A percentile compares a stretch with the other conserved stretches of the same genome.
These are phyloP conservation scores for Scolanthus callimorphus DNA, from an alignment of 92 coral and sea anemone species.

Conservation along the genomic window DNA sequence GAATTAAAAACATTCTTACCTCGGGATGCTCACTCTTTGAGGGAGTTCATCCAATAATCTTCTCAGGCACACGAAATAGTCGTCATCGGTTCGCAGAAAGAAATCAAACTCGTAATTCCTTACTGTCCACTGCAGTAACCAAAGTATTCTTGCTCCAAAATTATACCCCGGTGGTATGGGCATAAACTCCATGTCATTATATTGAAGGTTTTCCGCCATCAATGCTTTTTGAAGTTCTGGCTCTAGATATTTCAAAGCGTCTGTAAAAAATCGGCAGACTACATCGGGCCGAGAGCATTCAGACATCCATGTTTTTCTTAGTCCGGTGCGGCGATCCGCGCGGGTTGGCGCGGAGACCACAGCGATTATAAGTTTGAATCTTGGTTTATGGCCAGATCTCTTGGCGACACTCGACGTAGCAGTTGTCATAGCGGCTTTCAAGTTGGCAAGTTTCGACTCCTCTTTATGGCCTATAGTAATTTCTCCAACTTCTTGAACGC, in stretches of 20 bases:
- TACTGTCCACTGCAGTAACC: slow-evolving; percentile 82
- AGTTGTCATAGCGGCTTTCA: slow-evolving; percentile 1
- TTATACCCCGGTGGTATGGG: slow-evolving; percentile 70
- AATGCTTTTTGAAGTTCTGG: slow-evolving; percentile 46
- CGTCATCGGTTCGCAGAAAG: slow-evolving; percentile 89
- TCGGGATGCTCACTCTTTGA: slow-evolving; percentile 21
- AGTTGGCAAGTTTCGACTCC: too few species aligned
- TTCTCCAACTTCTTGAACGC: too few species aligned
- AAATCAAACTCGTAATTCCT: slow-evolving; percentile 74
- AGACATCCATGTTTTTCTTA: slow-evolving; percentile 85
- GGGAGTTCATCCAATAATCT: slow-evolving; percentile 79
- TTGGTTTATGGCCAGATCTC: slow-evolving; percentile 1
- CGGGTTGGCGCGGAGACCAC: slow-evolving; percentile 86
- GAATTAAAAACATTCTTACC: slow-evolving; percentile 14
- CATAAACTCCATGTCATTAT: slow-evolving; percentile 78
- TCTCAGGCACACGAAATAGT: slow-evolving; percentile 83
- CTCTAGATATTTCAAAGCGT: slow-evolving; percentile 54
- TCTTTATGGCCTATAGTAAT: too few species aligned
- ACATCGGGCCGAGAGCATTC: slow-evolving; percentile 58
- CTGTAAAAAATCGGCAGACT: slow-evolving; percentile 89
- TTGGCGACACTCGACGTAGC: too few species aligned
- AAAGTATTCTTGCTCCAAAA: slow-evolving; percentile 78
- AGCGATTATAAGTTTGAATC: slow-evolving; percentile 61
- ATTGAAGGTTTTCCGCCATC: slow-evolving; percentile 41
- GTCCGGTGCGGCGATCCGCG: slow-evolving; percentile 79